Evolutionary conservation across 2,113 vertebrate genomes (phyloP).

Genomic region (Actenoides lindsayi): DNA sequence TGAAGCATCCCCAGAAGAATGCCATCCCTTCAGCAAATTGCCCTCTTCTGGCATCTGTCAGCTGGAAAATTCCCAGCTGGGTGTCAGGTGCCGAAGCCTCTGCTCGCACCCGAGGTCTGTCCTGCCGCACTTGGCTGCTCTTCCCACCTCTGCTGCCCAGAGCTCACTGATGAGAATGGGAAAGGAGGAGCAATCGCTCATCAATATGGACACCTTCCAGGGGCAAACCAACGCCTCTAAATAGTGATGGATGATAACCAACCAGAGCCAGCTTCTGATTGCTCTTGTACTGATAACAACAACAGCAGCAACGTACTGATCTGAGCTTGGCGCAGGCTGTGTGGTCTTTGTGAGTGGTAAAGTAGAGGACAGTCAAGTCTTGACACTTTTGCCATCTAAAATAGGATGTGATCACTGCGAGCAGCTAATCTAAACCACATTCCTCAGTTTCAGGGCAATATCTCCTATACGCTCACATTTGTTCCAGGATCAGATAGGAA

Average conservation of each 20-base stretch:
- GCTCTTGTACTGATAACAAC: neutral
- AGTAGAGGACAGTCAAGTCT: neutral
- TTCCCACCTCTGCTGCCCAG: neutral
- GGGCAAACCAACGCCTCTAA: neutral
- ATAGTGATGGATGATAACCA: neutral
- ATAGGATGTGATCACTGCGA: neutral
- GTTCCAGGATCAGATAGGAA: neutral
- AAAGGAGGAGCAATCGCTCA: neutral
- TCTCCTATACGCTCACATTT: neutral
- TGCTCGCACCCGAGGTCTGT: neutral
- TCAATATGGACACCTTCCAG: neutral
- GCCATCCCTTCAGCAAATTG: neutral
- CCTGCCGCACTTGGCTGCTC: constrained; percentile 12
- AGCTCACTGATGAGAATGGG: neutral
- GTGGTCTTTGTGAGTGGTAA: too few species aligned
- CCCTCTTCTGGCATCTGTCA: neutral
- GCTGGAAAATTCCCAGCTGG: constrained; percentile 8
- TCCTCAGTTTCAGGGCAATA: neutral
- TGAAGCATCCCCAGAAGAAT: neutral
- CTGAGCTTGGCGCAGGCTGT: neutral
- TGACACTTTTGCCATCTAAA: neutral
- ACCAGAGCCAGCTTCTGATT: neutral
- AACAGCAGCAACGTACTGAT: neutral
- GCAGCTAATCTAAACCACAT: rapidly evolving
- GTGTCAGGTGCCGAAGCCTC: neutral